Base-by-base conservation (phyloP, 2,888 invertebrate genomes). In the Netelia melanura region DNA sequence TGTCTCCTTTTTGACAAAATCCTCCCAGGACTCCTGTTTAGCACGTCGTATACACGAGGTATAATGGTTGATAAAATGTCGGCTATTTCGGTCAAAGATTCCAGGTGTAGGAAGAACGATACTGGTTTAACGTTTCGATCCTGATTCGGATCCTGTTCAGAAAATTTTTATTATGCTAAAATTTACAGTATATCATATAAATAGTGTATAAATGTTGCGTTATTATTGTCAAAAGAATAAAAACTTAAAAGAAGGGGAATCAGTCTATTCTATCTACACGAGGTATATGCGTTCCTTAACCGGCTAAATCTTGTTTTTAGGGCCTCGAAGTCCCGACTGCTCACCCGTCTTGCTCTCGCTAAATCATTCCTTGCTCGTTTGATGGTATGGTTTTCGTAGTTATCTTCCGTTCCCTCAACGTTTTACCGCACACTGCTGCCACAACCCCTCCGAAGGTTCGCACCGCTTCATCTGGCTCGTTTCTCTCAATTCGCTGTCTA, bases 241-340 rank as follows among this genome's bases (percentile, higher is more conserved):
- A 17, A 17, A 17, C 17, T 17, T 17, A 17, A 17, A 17, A 17
- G 17, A 17, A 17, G 17, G 17, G 0, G 0, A 17, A 17, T 17
- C 0, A 17, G 17, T 17, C 17, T 17, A 17, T 17, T 17, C 17
- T 17, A 17, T 17, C 17, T 72, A n/a, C 0, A 54, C 11, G 44
- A 9, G 2, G 70, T 65, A 14, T 74, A 72, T n/a, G 30, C 23
- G 17, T 81, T 81, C 17, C 81, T 72, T 23, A 64, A 44, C n/a
- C 14, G 8, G 3, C n/a, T 25, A 38, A 30, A 81, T 2, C 23
- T 10, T 1, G 8, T 14, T 11, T 14, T 54, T 2, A n/a, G 11
- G 5, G 11, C 3, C 8, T 5, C 11, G 9, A 11, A 14, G 48
- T 68, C 25, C 0, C 9, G 2, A 10, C 8, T 23, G 5, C n/a